A percentile compares a stretch with the other conserved stretches of the same genome.
phyloP scores from a whole-genome alignment of 2,888 invertebrate species.

The Cotesia congregata region DNA sequence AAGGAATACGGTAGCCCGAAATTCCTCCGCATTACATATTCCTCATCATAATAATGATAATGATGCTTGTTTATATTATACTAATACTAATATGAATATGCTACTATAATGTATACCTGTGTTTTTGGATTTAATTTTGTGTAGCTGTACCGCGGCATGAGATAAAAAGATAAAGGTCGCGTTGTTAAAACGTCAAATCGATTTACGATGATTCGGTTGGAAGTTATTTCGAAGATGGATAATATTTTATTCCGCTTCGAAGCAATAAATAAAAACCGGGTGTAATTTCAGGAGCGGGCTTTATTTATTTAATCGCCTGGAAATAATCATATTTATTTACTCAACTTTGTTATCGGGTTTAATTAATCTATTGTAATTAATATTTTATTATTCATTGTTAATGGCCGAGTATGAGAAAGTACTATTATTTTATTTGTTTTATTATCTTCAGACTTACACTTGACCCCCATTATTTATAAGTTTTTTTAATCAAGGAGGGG shows the following conservation, averaged over 20 bases:
- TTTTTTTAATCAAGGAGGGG: no score
- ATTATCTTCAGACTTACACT: no score
- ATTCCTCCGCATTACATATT: no score
- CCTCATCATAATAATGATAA: no score
- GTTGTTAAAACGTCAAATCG: constrained; percentile 1
- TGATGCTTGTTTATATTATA: no score
- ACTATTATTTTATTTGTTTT: no score
- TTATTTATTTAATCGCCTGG: constrained; percentile 8
- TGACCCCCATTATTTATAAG: no score
- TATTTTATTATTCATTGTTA: constrained; percentile 9
- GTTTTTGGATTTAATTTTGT: no score
- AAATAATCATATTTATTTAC: constrained; percentile 5
- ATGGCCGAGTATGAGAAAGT: no score
- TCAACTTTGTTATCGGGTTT: neutral
- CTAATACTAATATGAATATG: no score
- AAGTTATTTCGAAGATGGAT: neutral
- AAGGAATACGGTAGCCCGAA: no score
- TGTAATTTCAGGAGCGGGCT: neutral
- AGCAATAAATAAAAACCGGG: neutral
- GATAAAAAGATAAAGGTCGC: neutral
- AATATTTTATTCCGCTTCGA: neutral
- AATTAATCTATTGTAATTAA: neutral
- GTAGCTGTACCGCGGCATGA: neutral
- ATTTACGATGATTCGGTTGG: neutral
- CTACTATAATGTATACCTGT: neutral